Evolutionary conservation across 2,797 vertebrate species (phyloP).

Genomic region (Pachyuromys duprasi): DNA sequence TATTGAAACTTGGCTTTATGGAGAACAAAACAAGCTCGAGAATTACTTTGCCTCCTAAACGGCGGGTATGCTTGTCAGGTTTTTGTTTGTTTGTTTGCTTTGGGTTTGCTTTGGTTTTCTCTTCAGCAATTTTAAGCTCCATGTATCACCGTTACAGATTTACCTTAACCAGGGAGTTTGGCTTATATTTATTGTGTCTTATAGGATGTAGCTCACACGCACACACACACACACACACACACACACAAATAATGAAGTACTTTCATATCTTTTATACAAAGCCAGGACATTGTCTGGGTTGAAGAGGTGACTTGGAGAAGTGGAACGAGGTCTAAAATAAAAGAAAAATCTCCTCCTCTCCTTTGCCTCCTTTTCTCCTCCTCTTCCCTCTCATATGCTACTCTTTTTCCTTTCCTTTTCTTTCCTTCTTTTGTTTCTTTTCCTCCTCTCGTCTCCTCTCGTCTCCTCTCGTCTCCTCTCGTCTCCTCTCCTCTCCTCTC

Average conservation of each 20-base stretch:
- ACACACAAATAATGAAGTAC: neutral
- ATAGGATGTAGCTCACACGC: neutral
- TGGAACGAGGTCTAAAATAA: neutral
- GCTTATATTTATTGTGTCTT: conserved; percentile 54
- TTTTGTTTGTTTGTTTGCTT: neutral
- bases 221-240: no score
- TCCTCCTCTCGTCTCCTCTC: neutral
- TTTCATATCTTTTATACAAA: conserved; percentile 66
- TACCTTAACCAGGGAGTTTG: conserved; percentile 70
- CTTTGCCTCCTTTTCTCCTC: neutral
- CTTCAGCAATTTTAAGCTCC: conserved; percentile 9
- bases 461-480: neutral
- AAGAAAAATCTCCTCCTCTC: neutral
- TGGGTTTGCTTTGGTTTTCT: neutral
- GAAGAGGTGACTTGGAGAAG: conserved; percentile 49
- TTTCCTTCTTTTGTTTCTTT: neutral
- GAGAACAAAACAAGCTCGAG: conserved; percentile 47
- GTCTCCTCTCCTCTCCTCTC: neutral
- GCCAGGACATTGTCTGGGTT: neutral
- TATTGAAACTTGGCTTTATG: conserved; percentile 69
- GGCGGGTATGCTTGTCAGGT: conserved; percentile 51
- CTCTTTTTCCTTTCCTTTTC: neutral
- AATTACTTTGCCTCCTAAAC: conserved; percentile 62
- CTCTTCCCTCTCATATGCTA: neutral
- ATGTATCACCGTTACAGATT: neutral